These are phyloP conservation scores for Marmota monax DNA, from an alignment of 2,113 vertebrate genomes.

Conservation along the genomic window DNA sequence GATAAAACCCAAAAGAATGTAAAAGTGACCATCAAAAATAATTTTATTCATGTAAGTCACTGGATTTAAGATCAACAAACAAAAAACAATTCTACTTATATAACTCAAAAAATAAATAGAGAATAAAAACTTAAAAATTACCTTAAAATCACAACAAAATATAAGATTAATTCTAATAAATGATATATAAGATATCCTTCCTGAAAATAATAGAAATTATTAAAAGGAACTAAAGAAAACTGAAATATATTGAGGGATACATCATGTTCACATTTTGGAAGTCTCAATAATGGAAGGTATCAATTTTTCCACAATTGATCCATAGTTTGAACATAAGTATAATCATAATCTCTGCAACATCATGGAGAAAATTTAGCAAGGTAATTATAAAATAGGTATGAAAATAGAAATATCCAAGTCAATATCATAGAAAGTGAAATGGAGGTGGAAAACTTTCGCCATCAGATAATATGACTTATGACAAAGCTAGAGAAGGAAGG, in stretches of 20 bases:
- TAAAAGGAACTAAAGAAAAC: not conserved
- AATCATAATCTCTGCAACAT: not conserved
- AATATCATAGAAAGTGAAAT: not conserved
- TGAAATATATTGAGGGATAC: not conserved
- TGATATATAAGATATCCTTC: not conserved
- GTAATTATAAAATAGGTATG: not conserved
- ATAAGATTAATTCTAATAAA: not conserved
- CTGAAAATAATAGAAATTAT: not conserved
- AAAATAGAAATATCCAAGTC: not conserved
- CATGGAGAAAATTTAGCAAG: not conserved
- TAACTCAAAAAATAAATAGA: not conserved
- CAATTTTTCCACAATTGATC: not conserved
- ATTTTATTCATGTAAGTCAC: not conserved
- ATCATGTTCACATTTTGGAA: not conserved
- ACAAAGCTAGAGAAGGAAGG: not conserved
- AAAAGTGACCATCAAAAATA: not conserved
- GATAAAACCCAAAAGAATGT: not conserved
- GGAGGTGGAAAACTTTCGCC: not conserved
- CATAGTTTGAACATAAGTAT: not conserved
- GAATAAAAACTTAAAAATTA: not conserved
- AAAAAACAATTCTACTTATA: not conserved
- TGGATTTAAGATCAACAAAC: not conserved
- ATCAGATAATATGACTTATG: not conserved
- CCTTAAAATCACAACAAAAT: not conserved
- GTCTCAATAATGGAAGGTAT: not conserved